Conservation (phyloP, 2,797 vertebrate genomes). For the Hoplostethus atlanticus region DNA sequence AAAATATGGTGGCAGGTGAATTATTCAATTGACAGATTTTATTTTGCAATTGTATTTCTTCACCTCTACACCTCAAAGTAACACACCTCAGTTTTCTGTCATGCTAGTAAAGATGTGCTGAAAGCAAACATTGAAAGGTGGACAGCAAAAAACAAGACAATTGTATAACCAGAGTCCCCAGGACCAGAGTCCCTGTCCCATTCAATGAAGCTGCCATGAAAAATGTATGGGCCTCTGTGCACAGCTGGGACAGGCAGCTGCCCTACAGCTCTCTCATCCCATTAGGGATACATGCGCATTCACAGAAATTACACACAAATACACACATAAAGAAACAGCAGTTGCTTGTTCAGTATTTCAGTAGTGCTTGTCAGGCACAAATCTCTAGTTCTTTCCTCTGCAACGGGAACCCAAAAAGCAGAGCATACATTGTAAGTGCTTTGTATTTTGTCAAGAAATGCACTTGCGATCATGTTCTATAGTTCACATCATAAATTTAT, state of each 20-base stretch:
- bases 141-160: background rate
- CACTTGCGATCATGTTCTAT: no score
- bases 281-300: slow-evolving; percentile 54
- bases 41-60: slow-evolving; percentile 4
- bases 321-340: slow-evolving; percentile 16
- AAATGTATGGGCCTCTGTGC: slow-evolving; percentile 68
- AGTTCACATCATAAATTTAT: background rate
- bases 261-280: slow-evolving; percentile 53
- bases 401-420: background rate
- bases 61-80: background rate
- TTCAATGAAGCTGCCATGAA: slow-evolving; percentile 66
- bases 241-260: slow-evolving; percentile 58
- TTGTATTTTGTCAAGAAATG: background rate
- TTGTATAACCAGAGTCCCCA: background rate
- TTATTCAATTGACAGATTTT: background rate
- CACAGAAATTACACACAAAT: slow-evolving; percentile 29
- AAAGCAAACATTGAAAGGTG: background rate
- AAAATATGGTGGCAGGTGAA: background rate
- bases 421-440: background rate
- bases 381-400: background rate
- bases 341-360: background rate
- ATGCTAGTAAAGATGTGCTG: background rate
- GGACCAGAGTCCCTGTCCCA: slow-evolving; percentile 8
- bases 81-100: background rate
- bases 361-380: slow-evolving; percentile 6